Conservation (phyloP, 1,140 invertebrate genomes). For the Drosophila lowei region DNA sequence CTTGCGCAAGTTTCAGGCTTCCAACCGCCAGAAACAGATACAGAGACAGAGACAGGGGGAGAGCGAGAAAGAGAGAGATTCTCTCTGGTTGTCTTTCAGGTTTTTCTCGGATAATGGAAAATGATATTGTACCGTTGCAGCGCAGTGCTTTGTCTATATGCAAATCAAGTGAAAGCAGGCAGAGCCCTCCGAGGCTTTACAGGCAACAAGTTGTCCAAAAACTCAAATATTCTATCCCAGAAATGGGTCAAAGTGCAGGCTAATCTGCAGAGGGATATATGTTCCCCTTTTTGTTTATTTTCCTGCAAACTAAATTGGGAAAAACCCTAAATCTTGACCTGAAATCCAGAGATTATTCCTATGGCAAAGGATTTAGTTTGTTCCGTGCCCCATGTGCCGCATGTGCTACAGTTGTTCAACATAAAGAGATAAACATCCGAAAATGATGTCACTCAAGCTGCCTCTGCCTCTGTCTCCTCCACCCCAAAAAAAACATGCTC, state of each 20-base stretch:
- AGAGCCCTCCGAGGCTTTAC: neutral
- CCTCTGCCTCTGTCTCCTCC: constrained; percentile 24
- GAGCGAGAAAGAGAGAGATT: constrained; percentile 22
- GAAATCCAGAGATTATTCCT: constrained; percentile 22
- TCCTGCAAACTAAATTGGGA: constrained; percentile 8
- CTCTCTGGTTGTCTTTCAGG: constrained; percentile 47
- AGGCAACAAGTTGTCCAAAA: constrained; percentile 45
- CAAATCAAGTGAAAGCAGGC: constrained; percentile 77
- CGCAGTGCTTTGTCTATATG: constrained; percentile 45
- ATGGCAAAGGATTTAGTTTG: constrained; percentile 35
- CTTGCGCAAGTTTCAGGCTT: constrained; percentile 54
- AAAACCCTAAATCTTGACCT: constrained; percentile 28
- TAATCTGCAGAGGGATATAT: neutral
- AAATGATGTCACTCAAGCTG: constrained; percentile 78
- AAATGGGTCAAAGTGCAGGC: constrained; percentile 31
- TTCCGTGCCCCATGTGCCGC: constrained; percentile 43
- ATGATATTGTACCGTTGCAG: constrained; percentile 55
- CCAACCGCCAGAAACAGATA: constrained; percentile 2
- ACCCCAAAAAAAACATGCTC: constrained; percentile 11
- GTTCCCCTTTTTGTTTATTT: constrained; percentile 1
- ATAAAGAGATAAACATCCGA: constrained; percentile 79
- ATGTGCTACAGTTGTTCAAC: constrained; percentile 66
- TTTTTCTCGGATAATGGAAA: constrained; percentile 57
- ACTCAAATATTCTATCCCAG: constrained; percentile 3
- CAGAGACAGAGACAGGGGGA: too few species aligned